These are phyloP conservation scores for Drosophila mimica DNA, from an alignment of 2,888 invertebrate genomes.

Conservation along the genomic window DNA sequence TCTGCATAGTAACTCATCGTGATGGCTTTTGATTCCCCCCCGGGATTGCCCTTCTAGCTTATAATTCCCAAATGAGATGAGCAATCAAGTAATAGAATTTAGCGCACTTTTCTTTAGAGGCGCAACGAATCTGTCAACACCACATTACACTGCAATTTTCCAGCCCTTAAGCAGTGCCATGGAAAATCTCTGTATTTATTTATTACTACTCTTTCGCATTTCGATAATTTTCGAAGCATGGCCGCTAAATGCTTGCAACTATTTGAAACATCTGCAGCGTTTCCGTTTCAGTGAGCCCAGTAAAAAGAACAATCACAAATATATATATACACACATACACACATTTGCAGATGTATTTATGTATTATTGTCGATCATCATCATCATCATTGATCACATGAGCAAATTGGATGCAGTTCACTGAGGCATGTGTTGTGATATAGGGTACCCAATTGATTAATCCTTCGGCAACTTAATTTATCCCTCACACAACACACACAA, in stretches of 20 bases:
- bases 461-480: constrained; percentile 58
- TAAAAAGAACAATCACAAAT: constrained; percentile 49
- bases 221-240: constrained; percentile 32
- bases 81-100: constrained; percentile 5
- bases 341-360: constrained; percentile 1
- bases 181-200: background rate
- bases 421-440: constrained; percentile 63
- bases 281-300: constrained; percentile 37
- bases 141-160: constrained; percentile 7
- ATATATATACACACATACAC: constrained; percentile 31
- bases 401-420: constrained; percentile 61
- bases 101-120: background rate
- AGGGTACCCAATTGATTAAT: constrained; percentile 52
- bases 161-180: background rate
- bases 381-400: constrained; percentile 55
- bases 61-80: constrained; percentile 23
- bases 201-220: constrained; percentile 27
- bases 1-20: constrained; percentile 16
- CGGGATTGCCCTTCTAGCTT: background rate
- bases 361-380: constrained; percentile 43
- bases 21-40: background rate
- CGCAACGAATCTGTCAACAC: constrained; percentile 31
- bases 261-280: constrained; percentile 59
- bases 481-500: constrained; percentile 20
- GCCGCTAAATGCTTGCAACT: constrained; percentile 50